Conservation (phyloP, 2,888 invertebrate genomes). For the Cabera pusaria region DNA sequence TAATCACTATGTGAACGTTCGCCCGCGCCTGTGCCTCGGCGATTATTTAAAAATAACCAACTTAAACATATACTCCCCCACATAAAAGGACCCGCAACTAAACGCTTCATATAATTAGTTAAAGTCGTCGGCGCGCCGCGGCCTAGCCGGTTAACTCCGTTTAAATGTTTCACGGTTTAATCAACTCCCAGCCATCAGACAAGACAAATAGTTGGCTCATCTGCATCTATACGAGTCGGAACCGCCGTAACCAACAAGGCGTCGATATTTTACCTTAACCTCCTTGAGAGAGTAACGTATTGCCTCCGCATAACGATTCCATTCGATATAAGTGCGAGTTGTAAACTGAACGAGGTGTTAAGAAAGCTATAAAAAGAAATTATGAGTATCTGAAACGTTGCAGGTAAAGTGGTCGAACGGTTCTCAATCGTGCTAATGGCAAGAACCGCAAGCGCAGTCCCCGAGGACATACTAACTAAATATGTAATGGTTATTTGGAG, state of each 20-base stretch:
- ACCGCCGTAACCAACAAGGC: constrained; percentile 63
- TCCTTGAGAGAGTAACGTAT: constrained; percentile 42
- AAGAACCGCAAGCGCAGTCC: constrained; percentile 73
- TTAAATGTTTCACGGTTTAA: constrained; percentile 81
- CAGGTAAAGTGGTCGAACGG: constrained; percentile 41
- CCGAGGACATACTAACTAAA: constrained; percentile 71
- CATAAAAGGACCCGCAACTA: constrained; percentile 21
- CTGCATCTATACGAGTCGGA: constrained; percentile 81
- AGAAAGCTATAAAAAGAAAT: constrained; percentile 34
- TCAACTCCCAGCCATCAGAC: constrained; percentile 78
- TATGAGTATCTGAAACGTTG: constrained; percentile 37
- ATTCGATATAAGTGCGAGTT: constrained; percentile 23
- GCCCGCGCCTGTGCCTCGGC: constrained; percentile 45
- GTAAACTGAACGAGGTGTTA: constrained; percentile 25
- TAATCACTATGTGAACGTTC: constrained; percentile 73
- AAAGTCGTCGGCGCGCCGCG: constrained; percentile 26
- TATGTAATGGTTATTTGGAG: constrained; percentile 71
- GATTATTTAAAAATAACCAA: constrained; percentile 48
- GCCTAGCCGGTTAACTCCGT: constrained; percentile 61
- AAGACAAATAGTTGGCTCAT: constrained; percentile 82
- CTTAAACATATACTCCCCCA: constrained; percentile 31
- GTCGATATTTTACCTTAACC: constrained; percentile 67
- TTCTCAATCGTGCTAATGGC: constrained; percentile 77
- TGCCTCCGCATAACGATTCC: constrained; percentile 34
- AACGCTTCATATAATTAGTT: constrained; percentile 27